phyloP scores from a whole-genome alignment of 2,888 invertebrate species.

The Orthosia cruda region DNA sequence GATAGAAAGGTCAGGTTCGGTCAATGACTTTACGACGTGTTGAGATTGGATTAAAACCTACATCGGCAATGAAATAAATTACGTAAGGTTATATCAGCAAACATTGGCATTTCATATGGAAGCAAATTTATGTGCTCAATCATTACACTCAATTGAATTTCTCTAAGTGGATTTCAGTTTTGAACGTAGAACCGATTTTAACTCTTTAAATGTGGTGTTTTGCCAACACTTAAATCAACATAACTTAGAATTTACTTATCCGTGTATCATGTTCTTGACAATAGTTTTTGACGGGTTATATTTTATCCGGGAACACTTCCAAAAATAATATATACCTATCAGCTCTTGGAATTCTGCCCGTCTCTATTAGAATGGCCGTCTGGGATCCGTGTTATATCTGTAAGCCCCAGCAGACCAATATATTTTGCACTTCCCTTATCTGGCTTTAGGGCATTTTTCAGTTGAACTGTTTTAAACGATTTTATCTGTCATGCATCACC shows the following conservation, averaged over 20 bases:
- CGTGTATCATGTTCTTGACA: neutral
- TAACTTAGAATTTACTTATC: neutral
- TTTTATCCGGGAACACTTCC: constrained; percentile 62
- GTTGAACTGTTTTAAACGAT: constrained; percentile 32
- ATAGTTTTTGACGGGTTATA: neutral
- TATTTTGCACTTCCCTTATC: constrained; percentile 46
- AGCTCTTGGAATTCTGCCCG: constrained; percentile 79
- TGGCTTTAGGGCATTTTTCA: constrained; percentile 25
- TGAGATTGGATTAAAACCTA: constrained; percentile 4
- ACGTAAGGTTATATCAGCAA: constrained; percentile 21
- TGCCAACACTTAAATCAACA: neutral
- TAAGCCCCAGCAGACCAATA: constrained; percentile 50
- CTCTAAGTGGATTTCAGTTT: constrained; percentile 6
- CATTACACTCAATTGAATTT: constrained; percentile 42
- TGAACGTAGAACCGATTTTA: constrained; percentile 1
- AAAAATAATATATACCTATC: constrained; percentile 71
- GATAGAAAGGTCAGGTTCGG: constrained; percentile 23
- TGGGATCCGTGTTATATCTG: constrained; percentile 56
- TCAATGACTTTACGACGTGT: constrained; percentile 32
- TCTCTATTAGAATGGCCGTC: constrained; percentile 64
- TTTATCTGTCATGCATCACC: constrained; percentile 10
- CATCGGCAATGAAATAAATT: constrained; percentile 24
- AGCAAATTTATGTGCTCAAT: constrained; percentile 43
- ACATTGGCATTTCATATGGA: constrained; percentile 29
- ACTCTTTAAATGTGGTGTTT: neutral